Evolutionary conservation across 2,888 invertebrate genomes (phyloP).

Genomic region (Eristalis pertinax): DNA sequence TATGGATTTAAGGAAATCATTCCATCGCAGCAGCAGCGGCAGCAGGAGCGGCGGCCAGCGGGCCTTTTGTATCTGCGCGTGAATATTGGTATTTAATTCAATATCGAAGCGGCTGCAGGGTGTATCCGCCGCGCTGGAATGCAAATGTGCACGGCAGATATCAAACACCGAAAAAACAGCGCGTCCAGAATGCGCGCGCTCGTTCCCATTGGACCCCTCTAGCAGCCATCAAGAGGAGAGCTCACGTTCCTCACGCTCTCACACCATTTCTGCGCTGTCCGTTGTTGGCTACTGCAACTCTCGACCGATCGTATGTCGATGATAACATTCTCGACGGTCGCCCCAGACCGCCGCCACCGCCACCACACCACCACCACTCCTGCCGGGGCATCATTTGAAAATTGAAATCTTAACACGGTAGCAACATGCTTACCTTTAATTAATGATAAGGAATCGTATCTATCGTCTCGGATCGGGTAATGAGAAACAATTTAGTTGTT

Average conservation of each 20-base stretch:
- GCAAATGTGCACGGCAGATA: conserved; percentile 70
- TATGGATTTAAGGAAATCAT: conserved; percentile 57
- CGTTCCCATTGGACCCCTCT: not conserved
- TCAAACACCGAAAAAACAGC: conserved; percentile 68
- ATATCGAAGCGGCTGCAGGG: conserved; percentile 39
- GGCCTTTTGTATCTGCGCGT: conserved; percentile 62
- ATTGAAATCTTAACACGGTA: conserved; percentile 79
- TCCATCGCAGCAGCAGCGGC: conserved; percentile 12
- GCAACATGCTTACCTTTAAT: conserved; percentile 81
- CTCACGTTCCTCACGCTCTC: no score
- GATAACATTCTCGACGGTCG: conserved; percentile 73
- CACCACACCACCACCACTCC: conserved; percentile 16
- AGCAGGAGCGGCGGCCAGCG: conserved; percentile 3
- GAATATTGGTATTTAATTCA: conserved; percentile 72
- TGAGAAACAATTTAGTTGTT: conserved; percentile 73
- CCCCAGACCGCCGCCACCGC: conserved; percentile 28
- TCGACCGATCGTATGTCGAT: conserved; percentile 64
- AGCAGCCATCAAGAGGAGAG: no score
- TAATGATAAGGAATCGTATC: conserved; percentile 81
- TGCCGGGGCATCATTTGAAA: conserved; percentile 64
- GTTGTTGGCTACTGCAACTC: not conserved
- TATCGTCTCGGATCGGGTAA: conserved; percentile 72
- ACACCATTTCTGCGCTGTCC: not conserved
- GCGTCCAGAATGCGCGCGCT: conserved; percentile 60
- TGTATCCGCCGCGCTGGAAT: conserved; percentile 61